Conservation (phyloP, 2,113 vertebrate species). For the Clarias macrocephalus region DNA sequence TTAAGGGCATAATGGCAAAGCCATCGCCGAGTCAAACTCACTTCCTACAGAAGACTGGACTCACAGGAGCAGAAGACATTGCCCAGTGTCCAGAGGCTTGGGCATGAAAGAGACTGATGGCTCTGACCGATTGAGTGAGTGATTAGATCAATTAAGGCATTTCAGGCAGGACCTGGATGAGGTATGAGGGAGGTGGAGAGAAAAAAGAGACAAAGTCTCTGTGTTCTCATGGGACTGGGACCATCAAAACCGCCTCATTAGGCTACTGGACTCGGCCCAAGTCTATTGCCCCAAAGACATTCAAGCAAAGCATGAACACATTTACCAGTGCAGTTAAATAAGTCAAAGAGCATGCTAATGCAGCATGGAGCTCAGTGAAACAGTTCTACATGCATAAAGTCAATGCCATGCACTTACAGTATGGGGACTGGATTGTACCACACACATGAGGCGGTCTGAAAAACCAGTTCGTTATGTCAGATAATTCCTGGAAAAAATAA, state of each 20-base stretch:
- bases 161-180: slow-evolving; percentile 63
- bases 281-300: slow-evolving; percentile 61
- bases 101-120: slow-evolving; percentile 67
- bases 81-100: slow-evolving; percentile 63
- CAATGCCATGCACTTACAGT: neutral
- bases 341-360: neutral
- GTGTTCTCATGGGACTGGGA: slow-evolving; percentile 64
- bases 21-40: slow-evolving; percentile 35
- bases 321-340: neutral
- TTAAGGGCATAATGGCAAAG: slow-evolving; percentile 41
- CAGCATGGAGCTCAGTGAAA: neutral
- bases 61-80: slow-evolving; percentile 60
- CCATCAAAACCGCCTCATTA: slow-evolving; percentile 73
- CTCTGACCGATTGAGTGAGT: slow-evolving; percentile 72
- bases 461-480: neutral
- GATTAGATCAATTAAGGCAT: slow-evolving; percentile 74
- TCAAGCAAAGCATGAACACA: slow-evolving; percentile 37
- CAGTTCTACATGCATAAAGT: neutral
- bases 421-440: too few species aligned
- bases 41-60: slow-evolving; percentile 27
- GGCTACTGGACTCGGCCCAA: slow-evolving; percentile 68
- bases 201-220: slow-evolving; percentile 43
- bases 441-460: neutral
- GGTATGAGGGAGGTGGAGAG: slow-evolving; percentile 53
- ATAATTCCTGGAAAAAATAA: neutral